Evolutionary conservation across 2,888 invertebrate genomes (phyloP).

Genomic region (Drosophila acutilabella): DNA sequence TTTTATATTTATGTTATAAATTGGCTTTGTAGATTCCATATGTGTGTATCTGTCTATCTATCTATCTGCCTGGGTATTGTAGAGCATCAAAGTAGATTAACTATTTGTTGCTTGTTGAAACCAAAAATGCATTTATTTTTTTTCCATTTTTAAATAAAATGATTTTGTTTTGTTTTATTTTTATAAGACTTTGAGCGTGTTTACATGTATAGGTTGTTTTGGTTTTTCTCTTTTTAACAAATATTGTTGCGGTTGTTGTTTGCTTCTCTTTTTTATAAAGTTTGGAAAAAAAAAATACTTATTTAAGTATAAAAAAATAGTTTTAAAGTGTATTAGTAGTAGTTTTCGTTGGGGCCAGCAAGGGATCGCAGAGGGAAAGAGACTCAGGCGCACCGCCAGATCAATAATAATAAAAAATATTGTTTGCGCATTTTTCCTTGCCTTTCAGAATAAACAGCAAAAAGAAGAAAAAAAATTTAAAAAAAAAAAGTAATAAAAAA

Average conservation of each 20-base stretch:
- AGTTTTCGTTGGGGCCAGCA: not conserved
- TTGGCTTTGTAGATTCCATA: slow-evolving; percentile 24
- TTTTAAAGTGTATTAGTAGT: slow-evolving; percentile 3
- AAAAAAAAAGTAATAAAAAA: slow-evolving; percentile 4
- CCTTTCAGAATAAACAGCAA: slow-evolving; percentile 38
- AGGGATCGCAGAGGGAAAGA: not conserved
- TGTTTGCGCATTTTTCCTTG: slow-evolving; percentile 52
- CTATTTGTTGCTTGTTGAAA: slow-evolving; percentile 49
- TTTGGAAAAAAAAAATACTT: slow-evolving; percentile 9
- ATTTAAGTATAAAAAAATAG: slow-evolving; percentile 32
- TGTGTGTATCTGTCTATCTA: slow-evolving; percentile 17
- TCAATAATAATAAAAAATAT: slow-evolving; percentile 27
- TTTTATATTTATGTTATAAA: slow-evolving; percentile 62
- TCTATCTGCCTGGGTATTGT: slow-evolving; percentile 19
- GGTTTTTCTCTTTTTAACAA: slow-evolving; percentile 21
- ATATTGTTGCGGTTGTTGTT: slow-evolving; percentile 15
- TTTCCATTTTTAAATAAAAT: slow-evolving; percentile 6
- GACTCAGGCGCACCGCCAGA: slow-evolving; percentile 17
- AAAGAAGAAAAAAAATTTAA: slow-evolving; percentile 12
- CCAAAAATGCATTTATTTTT: slow-evolving; percentile 53
- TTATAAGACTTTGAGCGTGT: slow-evolving; percentile 69
- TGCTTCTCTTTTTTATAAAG: slow-evolving; percentile 24
- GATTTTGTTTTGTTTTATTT: slow-evolving; percentile 31
- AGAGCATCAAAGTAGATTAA: slow-evolving; percentile 8
- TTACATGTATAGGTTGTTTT: slow-evolving; percentile 47